These are phyloP conservation scores for Cyphomyrus plagiostoma DNA, from an alignment of 2,113 vertebrate species.

Conservation along the genomic window DNA sequence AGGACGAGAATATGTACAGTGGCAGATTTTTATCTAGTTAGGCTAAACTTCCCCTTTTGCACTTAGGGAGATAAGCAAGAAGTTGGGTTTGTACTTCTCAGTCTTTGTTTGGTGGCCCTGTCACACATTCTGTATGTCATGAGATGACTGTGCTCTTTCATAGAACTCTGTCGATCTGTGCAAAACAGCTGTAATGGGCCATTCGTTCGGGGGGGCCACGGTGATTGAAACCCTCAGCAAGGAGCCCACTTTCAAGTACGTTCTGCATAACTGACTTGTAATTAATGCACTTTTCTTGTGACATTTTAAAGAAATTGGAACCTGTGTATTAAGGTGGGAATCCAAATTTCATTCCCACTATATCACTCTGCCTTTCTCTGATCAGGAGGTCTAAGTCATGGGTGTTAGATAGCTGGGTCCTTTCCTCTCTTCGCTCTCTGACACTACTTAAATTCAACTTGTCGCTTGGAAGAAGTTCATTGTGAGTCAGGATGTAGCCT, in stretches of 20 bases:
- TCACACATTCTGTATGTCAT: neutral
- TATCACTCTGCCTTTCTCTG: neutral
- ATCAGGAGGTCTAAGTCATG: neutral
- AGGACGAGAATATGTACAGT: neutral
- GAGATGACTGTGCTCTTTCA: neutral
- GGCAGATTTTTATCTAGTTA: neutral
- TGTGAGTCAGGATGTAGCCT: neutral
- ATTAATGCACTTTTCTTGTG: neutral
- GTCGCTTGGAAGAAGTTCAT: neutral
- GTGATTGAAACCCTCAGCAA: conserved; percentile 78
- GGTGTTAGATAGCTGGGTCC: neutral
- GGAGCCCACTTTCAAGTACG: conserved; percentile 85
- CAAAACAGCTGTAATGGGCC: conserved; percentile 76
- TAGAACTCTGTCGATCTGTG: conserved; percentile 79
- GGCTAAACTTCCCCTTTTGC: neutral
- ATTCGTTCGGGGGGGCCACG: conserved; percentile 92
- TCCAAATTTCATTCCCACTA: neutral
- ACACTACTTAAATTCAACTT: neutral
- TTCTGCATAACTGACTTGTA: neutral
- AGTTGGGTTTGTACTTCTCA: neutral
- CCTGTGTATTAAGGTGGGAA: neutral
- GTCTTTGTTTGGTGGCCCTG: neutral
- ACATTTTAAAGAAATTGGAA: neutral
- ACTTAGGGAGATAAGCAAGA: neutral
- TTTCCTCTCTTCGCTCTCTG: neutral